Base-by-base conservation (phyloP, 2,888 invertebrate species). In the Sussaba pulchella region DNA sequence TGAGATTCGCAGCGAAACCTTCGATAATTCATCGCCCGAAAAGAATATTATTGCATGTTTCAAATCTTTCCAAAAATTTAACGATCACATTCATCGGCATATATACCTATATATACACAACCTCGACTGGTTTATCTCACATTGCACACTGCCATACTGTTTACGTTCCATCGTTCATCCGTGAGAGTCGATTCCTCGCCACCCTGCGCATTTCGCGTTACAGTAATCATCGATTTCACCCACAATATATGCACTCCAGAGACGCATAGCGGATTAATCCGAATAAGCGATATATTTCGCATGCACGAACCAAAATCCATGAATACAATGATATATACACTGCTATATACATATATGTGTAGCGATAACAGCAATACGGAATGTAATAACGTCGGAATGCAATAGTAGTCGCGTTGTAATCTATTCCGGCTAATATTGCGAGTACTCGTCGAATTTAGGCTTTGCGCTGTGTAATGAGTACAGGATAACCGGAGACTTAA, bases 361-460 rank as follows among this genome's bases (percentile, higher is more conserved):
- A 61, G 61, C 31, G 52, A 63, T 75, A 64, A 45, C 64, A 63
- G 67, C 81, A 67, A 69, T 41, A 6, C 24, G 70, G 82, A 83
- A 83, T 81, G 80, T 81, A 82, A 81, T 83, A 78, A 83, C 78
- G 72, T 71, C 36, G 82, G 78, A 82, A 83, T 77, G 76, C 72
- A 72, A 72, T 77, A 45, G 76, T 31, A 47, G 54, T 17, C 61
- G 64, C n/a, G 72, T 31, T 66, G 59, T 73, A 64, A 59, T 36
- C 21, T 59, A 10, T 43, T 45, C 47, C 54, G 63, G 59, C 63
- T 78, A 78, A 81, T 81, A 78, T 74, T 76, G 76, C 82, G 74
- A 71, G 64, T 47, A 54, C 50, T 69, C 45, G 45, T 75, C 70
- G 76, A 81, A 70, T 70, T 52, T 61, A 54, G 67, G 45, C 70